phyloP scores from a whole-genome alignment of 2,888 invertebrate genomes.

The Linnaemya tessellans region DNA sequence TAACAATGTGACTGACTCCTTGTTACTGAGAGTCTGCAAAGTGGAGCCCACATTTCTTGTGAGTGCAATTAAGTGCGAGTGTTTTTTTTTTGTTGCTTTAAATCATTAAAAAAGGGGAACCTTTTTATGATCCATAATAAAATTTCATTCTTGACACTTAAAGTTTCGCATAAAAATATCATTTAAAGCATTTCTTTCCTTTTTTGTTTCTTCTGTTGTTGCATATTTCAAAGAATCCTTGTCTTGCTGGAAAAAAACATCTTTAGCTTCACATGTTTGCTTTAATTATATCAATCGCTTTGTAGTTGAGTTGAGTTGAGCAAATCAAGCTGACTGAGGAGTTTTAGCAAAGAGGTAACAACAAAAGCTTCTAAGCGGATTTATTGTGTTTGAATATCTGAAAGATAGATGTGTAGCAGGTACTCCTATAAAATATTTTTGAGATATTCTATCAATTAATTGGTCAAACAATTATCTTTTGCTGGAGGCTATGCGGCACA shows the following conservation, averaged over 20 bases:
- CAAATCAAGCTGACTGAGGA: neutral
- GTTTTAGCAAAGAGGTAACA: neutral
- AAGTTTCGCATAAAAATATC: conserved; percentile 5
- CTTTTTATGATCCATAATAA: conserved; percentile 25
- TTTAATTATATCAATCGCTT: neutral
- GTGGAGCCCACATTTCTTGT: neutral
- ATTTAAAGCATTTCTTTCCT: neutral
- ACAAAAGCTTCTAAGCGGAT: neutral
- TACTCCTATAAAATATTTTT: neutral
- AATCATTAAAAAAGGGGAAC: neutral
- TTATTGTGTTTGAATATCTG: neutral
- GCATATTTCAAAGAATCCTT: neutral
- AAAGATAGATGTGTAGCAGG: too few species aligned
- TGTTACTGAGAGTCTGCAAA: conserved; percentile 1
- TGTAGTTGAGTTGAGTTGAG: neutral
- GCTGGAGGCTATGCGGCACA: too few species aligned
- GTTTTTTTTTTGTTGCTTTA: neutral
- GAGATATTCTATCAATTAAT: too few species aligned
- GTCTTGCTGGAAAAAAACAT: neutral
- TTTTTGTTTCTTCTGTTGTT: neutral
- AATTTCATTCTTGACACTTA: conserved; percentile 19
- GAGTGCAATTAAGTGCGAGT: conserved; percentile 11
- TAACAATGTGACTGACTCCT: conserved; percentile 6
- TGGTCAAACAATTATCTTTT: too few species aligned
- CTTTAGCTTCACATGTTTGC: neutral